Percentiles rank a stretch among this genome's conserved stretches.
Evolutionary conservation across 2,113 vertebrate genomes (phyloP).

Genomic region (Zosterops lateralis): DNA sequence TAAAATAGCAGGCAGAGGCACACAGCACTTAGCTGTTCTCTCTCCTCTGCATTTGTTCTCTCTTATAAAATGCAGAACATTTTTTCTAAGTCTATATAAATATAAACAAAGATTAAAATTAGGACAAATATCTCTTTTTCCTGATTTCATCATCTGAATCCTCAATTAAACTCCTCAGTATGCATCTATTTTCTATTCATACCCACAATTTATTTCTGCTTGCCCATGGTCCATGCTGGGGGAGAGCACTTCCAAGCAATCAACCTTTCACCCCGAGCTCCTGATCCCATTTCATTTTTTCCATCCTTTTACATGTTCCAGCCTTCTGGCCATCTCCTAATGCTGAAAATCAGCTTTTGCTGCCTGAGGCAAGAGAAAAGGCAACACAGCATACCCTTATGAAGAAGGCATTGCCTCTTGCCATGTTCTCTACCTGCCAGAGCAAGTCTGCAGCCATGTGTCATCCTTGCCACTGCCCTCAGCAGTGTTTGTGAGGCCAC

Average conservation of each 20-base stretch:
- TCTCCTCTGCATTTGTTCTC: not conserved
- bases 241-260: not conserved
- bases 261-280: not conserved
- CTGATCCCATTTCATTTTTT: not conserved
- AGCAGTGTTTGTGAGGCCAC: not conserved
- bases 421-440: not conserved
- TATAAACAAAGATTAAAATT: slow-evolving; percentile 18
- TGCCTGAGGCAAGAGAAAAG: not conserved
- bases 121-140: not conserved
- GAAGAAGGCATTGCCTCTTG: not conserved
- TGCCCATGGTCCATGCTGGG: not conserved
- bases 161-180: not conserved
- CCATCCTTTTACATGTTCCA: not conserved
- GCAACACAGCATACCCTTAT: not conserved
- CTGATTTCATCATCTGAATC: not conserved
- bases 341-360: not conserved
- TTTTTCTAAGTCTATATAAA: not conserved
- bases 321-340: not conserved
- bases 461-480: not conserved
- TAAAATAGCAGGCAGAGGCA: not conserved
- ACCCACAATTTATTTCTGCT: not conserved
- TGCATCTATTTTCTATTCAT: not conserved
- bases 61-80: not conserved
- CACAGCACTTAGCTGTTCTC: not conserved
- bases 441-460: not conserved